Evolutionary conservation across 2,113 vertebrate genomes (phyloP), one percentile per base, ranked within the genome.

Genomic region (Eclectus roratus): DNA sequence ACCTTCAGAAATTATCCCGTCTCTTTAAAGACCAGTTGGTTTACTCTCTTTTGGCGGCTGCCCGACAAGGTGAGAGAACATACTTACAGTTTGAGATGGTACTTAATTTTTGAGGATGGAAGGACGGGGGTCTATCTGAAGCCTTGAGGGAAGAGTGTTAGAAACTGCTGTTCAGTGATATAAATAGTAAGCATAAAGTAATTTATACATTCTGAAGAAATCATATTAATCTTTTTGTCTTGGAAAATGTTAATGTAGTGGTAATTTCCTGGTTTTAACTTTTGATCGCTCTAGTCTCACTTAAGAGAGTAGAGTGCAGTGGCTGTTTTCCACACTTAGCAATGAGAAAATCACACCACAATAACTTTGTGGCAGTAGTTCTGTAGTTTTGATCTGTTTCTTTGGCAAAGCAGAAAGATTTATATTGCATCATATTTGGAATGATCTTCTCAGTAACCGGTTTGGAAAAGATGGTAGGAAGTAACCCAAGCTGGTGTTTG

Each of bases 21-120:
- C 94, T 99, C 82, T 99, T 99, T 97, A 99, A 99, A 97, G 99
- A 99, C 96, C 98, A 99, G 95, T 95, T 99, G 93, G 98, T 98
- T 15, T 99, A 99, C 69, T 99, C 99, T 55, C 98, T 99, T 84
- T 98, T 99, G 71, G 99, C 99, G 55, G 97, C 98, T 56, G 98
- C 99, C 65, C 98, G 99, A 96, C 99, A 99, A 98, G 99, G 99
- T 99, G 97, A 95, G 89, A 56, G 27, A n/a, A 72, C 53, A 35
- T 23, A 31, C 7, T 73, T 72, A 21, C 4, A 23, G 4, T 58
- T 80, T 56, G 35, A 53, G 49, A 37, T 64, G 23, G 5, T n/a
- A 33, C 10, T 53, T 84, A 11, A 31, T n/a, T 89, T 93, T 44
- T 87, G 81, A 53, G 41, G 25, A 3, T 82, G n/a, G n/a, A 66